These are phyloP conservation scores for Drosophila triauraria DNA, from an alignment of 1,140 invertebrate species.

Conservation along the genomic window DNA sequence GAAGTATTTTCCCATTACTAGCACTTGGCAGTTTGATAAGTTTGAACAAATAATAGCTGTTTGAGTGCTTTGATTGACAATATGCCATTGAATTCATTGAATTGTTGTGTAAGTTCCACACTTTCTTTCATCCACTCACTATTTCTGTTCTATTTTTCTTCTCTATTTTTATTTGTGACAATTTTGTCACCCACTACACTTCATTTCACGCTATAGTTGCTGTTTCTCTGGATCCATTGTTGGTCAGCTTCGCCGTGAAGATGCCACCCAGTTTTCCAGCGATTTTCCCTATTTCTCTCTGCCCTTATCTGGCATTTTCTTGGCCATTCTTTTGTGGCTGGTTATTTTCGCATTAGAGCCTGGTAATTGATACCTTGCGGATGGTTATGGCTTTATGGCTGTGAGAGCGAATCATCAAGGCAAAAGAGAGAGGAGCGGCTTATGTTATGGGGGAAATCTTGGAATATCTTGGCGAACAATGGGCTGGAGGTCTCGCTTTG, in stretches of 20 bases:
- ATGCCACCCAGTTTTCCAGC: constrained; percentile 10
- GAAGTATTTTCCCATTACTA: constrained; percentile 9
- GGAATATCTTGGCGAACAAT: constrained; percentile 53
- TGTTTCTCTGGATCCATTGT: constrained; percentile 19
- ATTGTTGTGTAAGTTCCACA: constrained; percentile 17
- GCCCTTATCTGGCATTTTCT: constrained; percentile 43
- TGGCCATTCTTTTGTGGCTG: constrained; percentile 64
- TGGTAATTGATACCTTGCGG: constrained; percentile 77
- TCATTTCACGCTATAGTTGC: constrained; percentile 33
- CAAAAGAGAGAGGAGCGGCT: background rate
- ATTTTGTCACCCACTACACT: constrained; percentile 48
- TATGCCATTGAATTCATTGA: constrained; percentile 17
- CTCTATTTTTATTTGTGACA: constrained; percentile 22
- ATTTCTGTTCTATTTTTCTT: background rate
- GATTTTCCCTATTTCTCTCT: constrained; percentile 14
- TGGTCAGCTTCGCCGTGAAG: constrained; percentile 32
- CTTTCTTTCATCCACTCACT: background rate
- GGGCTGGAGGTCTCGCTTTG: constrained; percentile 24
- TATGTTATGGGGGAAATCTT: constrained; percentile 15
- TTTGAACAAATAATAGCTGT: constrained; percentile 33
- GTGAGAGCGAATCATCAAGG: constrained; percentile 52
- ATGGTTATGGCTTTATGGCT: constrained; percentile 46
- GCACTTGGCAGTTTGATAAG: constrained; percentile 28
- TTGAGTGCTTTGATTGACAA: constrained; percentile 33
- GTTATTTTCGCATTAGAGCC: constrained; percentile 79